Evolutionary conservation across 2,797 vertebrate species (phyloP), one percentile per base, ranked within the genome.

Genomic region (Antennarius maculatus): DNA sequence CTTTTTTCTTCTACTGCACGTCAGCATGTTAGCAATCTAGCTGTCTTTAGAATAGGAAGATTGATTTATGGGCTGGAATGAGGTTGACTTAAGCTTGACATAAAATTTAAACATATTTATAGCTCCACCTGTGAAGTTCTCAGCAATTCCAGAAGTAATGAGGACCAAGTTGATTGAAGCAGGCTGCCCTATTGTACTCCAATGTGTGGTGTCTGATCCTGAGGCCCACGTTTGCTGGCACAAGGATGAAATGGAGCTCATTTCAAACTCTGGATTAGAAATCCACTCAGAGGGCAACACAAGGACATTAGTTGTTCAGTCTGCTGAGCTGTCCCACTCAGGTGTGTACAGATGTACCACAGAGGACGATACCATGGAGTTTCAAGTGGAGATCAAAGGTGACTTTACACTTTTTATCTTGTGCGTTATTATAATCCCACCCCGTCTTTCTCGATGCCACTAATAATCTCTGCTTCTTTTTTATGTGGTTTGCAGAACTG

Each of bases 321-420:
- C 88, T 69, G 90, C 92, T 80, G 88, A 90, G 62, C 76, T 77
- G 73, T 81, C 87, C 77, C 90, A 94, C 74, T 88, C 92, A 69
- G 92, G 93, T 75, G 85, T 90, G 75, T 95, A 93, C 87, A 90
- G 81, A 87, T 94, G 94, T 75, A 86, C 77, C 66, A 91, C 93
- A 63, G 81, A 82, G 66, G 93, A 95, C 75, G 93, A 95, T 86
- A 66, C 80, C 64, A 37, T 93, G 81, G 88, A 91, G 71, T 95
- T 94, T 90, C 91, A 90, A 79, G 93, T 95, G 81, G 88, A 91
- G 49, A 95, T 99, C 74, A 88, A 91, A 90, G 96, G 97, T 98
- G 91, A 97, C 92, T 91, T 85, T 87, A 64, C 65, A 71, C 71
- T 88, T 85, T 86, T 85, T 88, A 66, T 88, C 85, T 76, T 88